Evolutionary conservation across 2,888 invertebrate species (phyloP).

Genomic region (Andrena dorsata): DNA sequence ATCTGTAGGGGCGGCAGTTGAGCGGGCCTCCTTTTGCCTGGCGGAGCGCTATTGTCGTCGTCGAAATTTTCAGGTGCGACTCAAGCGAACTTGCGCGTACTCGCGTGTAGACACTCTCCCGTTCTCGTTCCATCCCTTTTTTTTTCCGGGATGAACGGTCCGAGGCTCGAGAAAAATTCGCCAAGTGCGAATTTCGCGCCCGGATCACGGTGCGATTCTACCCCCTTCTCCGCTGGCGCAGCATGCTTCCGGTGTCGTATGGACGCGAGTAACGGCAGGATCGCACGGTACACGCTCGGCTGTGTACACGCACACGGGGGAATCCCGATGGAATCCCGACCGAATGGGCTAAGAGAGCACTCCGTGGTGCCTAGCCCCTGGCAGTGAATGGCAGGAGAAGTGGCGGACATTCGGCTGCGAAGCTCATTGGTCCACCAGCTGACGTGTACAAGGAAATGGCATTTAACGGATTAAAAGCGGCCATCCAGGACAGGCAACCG

Average conservation of each 20-base stretch:
- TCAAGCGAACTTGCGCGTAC: slow-evolving; percentile 7
- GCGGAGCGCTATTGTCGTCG: slow-evolving; percentile 33
- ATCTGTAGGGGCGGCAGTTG: not conserved
- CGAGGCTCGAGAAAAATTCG: not conserved
- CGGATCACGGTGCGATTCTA: slow-evolving; percentile 27
- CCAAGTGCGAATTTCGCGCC: slow-evolving; percentile 5
- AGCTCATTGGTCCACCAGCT: slow-evolving; percentile 72
- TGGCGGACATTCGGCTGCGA: slow-evolving; percentile 63
- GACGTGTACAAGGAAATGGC: slow-evolving; percentile 77
- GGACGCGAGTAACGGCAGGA: not conserved
- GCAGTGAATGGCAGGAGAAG: slow-evolving; percentile 60
- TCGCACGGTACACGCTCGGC: slow-evolving; percentile 25
- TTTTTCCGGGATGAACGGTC: not conserved
- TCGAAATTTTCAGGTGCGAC: slow-evolving; percentile 43
- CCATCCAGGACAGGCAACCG: slow-evolving; percentile 53
- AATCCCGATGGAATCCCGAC: slow-evolving; percentile 57
- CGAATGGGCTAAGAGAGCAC: slow-evolving; percentile 61
- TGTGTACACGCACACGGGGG: slow-evolving; percentile 34
- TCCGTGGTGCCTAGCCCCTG: slow-evolving; percentile 47
- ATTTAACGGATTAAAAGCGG: slow-evolving; percentile 77
- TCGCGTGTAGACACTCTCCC: not conserved
- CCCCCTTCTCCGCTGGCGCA: slow-evolving; percentile 2
- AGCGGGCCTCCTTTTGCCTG: slow-evolving; percentile 18
- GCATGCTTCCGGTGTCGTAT: slow-evolving; percentile 34
- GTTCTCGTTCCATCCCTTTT: not conserved